Percentiles rank a stretch among this genome's conserved stretches.
phyloP scores from a whole-genome alignment of 2,888 invertebrate genomes.

The Raillietiella orientalis region DNA sequence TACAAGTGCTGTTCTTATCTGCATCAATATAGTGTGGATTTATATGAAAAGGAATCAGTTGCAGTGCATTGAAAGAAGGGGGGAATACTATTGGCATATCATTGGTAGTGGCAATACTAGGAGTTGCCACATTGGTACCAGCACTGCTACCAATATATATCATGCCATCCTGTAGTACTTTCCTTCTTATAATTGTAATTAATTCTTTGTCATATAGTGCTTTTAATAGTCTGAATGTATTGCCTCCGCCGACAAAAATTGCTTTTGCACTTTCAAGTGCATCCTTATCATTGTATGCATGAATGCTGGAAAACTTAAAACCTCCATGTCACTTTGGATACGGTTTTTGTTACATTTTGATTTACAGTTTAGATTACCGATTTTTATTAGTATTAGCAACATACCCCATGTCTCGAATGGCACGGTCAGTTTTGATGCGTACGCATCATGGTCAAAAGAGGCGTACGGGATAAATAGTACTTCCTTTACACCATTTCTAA shows the following conservation, averaged over 20 bases:
- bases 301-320: slow-evolving; percentile 27
- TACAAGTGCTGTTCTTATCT: slow-evolving; percentile 24
- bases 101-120: slow-evolving; percentile 46
- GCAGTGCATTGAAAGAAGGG: slow-evolving; percentile 32
- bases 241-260: slow-evolving; percentile 46
- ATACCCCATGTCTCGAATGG: slow-evolving; percentile 27
- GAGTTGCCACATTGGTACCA: slow-evolving; percentile 48
- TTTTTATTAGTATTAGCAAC: slow-evolving; percentile 5
- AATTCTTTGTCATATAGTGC: slow-evolving; percentile 30
- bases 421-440: slow-evolving; percentile 23
- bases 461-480: slow-evolving; percentile 44
- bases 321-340: too few relatives aligned
- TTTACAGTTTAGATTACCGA: too few relatives aligned
- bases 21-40: slow-evolving; percentile 49
- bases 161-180: slow-evolving; percentile 24
- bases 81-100: slow-evolving; percentile 61
- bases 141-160: slow-evolving; percentile 47
- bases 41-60: slow-evolving; percentile 44
- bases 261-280: slow-evolving; percentile 27
- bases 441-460: slow-evolving; percentile 25
- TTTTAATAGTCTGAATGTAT: slow-evolving; percentile 38
- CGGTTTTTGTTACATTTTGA: too few relatives aligned
- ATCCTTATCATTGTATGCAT: slow-evolving; percentile 18
- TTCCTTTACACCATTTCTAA: slow-evolving; percentile 26
- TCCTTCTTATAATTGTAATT: slow-evolving; percentile 23